Evolutionary conservation across 2,888 invertebrate genomes (phyloP).

Genomic region (Steromphala cineraria): DNA sequence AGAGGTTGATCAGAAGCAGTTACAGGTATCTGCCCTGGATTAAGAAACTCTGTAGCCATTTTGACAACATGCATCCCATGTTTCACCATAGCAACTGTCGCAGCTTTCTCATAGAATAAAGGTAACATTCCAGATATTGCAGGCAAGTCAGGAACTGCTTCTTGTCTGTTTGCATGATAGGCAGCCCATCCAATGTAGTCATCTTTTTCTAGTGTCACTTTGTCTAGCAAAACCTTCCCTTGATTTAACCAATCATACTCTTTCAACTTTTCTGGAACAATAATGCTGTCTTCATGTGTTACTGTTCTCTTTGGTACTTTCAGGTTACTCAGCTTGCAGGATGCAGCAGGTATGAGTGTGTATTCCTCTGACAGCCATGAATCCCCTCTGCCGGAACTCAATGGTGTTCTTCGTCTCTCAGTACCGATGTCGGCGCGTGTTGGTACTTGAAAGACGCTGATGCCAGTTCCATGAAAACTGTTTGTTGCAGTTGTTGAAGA

Average conservation of each 20-base stretch:
- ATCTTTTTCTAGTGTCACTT: no score
- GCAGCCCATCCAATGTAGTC: not conserved
- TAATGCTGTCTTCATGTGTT: no score
- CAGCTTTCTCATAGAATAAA: not conserved
- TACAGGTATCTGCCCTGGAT: not conserved
- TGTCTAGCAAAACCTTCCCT: no score
- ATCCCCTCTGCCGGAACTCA: not conserved
- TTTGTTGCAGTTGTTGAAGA: conserved; percentile 20
- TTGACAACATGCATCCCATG: not conserved
- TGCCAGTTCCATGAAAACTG: conserved; percentile 33
- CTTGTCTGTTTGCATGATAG: not conserved
- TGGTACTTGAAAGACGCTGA: not conserved
- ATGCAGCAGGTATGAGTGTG: no score
- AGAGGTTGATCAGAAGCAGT: not conserved
- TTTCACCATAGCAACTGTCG: not conserved
- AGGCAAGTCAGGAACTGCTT: not conserved
- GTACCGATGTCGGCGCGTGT: not conserved
- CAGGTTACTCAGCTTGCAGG: no score
- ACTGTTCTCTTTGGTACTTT: no score
- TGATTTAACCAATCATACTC: no score
- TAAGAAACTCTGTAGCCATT: not conserved
- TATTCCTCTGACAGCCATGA: no score
- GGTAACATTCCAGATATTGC: not conserved
- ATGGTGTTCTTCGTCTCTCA: no score
- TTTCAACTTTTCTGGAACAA: no score